Evolutionary conservation across 1,140 invertebrate genomes (phyloP).

Genomic region (Portunus trituberculatus): DNA sequence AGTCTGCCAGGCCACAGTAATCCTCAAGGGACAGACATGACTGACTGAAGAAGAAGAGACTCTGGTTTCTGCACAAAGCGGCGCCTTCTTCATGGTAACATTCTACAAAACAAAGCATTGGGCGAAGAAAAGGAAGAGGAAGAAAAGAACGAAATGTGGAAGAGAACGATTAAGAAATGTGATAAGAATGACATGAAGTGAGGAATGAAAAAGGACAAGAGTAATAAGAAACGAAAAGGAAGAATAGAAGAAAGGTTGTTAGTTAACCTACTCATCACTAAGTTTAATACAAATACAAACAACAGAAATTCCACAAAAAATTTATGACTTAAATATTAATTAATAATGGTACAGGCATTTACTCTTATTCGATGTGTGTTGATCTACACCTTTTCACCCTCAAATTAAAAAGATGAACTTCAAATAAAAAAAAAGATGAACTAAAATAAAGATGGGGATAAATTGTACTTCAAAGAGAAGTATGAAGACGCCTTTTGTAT

Average conservation of each 20-base stretch:
- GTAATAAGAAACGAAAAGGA: too few relatives aligned
- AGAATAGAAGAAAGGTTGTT: background rate
- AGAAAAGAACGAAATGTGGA: background rate
- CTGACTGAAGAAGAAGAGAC: constrained; percentile 59
- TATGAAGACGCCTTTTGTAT: too few relatives aligned
- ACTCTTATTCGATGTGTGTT: too few relatives aligned
- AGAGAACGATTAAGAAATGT: background rate
- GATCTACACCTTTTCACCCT: too few relatives aligned
- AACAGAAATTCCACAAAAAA: too few relatives aligned
- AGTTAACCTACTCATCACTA: background rate
- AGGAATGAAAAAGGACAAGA: background rate
- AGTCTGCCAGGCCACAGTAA: constrained; percentile 27
- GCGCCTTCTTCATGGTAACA: constrained; percentile 45
- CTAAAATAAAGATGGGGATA: too few relatives aligned
- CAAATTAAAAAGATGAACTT: too few relatives aligned
- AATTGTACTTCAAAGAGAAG: too few relatives aligned
- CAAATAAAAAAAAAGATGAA: too few relatives aligned
- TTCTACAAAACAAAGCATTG: background rate
- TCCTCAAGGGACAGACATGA: background rate
- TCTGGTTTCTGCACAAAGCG: constrained; percentile 32
- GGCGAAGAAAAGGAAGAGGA: background rate
- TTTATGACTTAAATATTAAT: too few relatives aligned
- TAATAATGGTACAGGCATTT: too few relatives aligned
- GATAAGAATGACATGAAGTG: background rate
- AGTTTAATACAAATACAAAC: too few relatives aligned